These are phyloP conservation scores for Brachyptera putata DNA, from an alignment of 2,888 invertebrate species.

Conservation along the genomic window DNA sequence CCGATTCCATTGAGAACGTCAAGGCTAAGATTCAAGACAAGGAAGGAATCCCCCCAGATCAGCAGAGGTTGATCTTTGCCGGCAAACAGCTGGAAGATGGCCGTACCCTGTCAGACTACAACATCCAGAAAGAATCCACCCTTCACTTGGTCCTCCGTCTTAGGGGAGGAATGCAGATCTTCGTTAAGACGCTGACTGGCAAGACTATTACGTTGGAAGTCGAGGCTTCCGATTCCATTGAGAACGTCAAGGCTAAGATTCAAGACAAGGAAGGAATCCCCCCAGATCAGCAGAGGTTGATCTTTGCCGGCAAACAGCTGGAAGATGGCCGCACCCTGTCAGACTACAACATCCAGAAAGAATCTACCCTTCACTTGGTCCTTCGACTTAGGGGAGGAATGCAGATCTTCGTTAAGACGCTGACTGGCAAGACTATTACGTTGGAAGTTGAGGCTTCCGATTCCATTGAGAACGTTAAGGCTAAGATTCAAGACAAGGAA, in stretches of 20 bases:
- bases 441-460: slow-evolving; percentile 51
- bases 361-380: slow-evolving; percentile 49
- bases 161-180: slow-evolving; percentile 56
- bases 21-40: slow-evolving; percentile 53
- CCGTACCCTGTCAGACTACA: slow-evolving; percentile 76
- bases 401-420: slow-evolving; percentile 58
- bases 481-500: slow-evolving; percentile 48
- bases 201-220: slow-evolving; percentile 51
- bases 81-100: slow-evolving; percentile 59
- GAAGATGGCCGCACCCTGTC: slow-evolving; percentile 55
- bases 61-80: slow-evolving; percentile 46
- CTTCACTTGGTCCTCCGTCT: slow-evolving; percentile 54
- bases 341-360: slow-evolving; percentile 56
- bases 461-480: slow-evolving; percentile 52
- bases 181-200: slow-evolving; percentile 47
- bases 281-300: slow-evolving; percentile 49
- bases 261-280: slow-evolving; percentile 47
- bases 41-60: slow-evolving; percentile 33
- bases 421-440: slow-evolving; percentile 52
- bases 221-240: slow-evolving; percentile 52
- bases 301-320: slow-evolving; percentile 56
- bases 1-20: slow-evolving; percentile 59
- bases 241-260: slow-evolving; percentile 50
- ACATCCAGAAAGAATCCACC: slow-evolving; percentile 76
- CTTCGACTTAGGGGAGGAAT: slow-evolving; percentile 55